These are phyloP conservation scores for Brachyhypopomus occidentalis DNA, from an alignment of 2,113 vertebrate species.

Conservation along the genomic window DNA sequence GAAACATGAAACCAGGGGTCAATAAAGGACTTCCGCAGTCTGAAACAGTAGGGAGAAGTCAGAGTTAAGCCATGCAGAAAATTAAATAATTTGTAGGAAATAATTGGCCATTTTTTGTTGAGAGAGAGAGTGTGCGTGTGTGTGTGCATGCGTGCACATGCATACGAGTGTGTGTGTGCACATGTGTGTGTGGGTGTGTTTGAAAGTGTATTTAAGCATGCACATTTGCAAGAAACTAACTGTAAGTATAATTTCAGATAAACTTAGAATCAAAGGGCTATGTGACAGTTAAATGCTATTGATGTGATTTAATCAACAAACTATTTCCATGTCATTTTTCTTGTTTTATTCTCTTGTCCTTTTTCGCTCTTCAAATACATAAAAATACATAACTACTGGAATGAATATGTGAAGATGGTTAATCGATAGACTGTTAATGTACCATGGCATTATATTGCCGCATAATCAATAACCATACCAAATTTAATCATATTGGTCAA, in stretches of 20 bases:
- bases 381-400: too few species aligned
- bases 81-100: constrained; percentile 53
- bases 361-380: too few species aligned
- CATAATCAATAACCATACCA: neutral
- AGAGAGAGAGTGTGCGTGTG: constrained; percentile 15
- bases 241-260: neutral
- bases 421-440: too few species aligned
- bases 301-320: neutral
- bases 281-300: neutral
- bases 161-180: neutral
- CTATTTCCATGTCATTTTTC: neutral
- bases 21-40: constrained; percentile 35
- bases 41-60: constrained; percentile 15
- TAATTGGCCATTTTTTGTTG: constrained; percentile 41
- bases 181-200: neutral
- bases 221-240: neutral
- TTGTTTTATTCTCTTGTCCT: too few species aligned
- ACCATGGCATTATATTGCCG: too few species aligned
- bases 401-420: too few species aligned
- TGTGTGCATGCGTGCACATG: constrained; percentile 13
- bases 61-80: constrained; percentile 49
- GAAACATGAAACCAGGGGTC: constrained; percentile 36
- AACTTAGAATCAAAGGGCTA: neutral
- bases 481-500: neutral
- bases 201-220: neutral